Evolutionary conservation across 92 coral and sea anemone genomes (phyloP), one percentile per base, ranked within the genome.

Genomic region (Parazoanthus atlanticus): DNA sequence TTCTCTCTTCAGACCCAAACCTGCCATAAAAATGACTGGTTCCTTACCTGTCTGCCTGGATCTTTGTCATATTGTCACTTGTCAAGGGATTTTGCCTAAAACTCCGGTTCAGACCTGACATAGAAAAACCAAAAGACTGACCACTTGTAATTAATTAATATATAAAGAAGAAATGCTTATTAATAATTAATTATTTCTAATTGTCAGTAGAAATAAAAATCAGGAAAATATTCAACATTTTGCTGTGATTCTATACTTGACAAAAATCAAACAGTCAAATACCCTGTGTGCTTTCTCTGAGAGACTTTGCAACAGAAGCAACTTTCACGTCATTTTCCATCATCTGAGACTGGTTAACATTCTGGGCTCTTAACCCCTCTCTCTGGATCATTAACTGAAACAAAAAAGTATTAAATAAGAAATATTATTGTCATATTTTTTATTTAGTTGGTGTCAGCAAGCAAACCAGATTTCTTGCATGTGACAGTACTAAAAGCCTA

Each of bases 81-180:
- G 96, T 90, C 64, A 97, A 83, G 72, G 99, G 99, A 79, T 97
- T 97, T 80, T 97, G 99, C 88, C 93, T 93, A 67, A 97, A 94
- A 91, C 99, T 95, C 86, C 97, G 91, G 91, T 94, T 95, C 0
- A 95, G 94, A 32, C 97, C 99, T 97, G 86, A 17, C 88, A 66
- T 47, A 71, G 74, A 13, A 36, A 80, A 47, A 43, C 10, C 83
- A 30, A 43, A 30, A 43, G 64, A 36, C 1, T 36, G 38, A 56
- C 8, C 33, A 47, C 0, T 41, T 29, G 34, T 47, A 29, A 32
- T n/a, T n/a, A 46, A 47, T 52, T 86, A 2, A 31, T n/a, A 25
- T 8, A 58, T 8, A 61, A 43, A 5, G 8, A 90, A 9, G 3
- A 78, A 54, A 31, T 64, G 11, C 77, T 67, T 36, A 40, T 40